Evolutionary conservation across 2,113 vertebrate species (phyloP).

Genomic region (Stigmatopora nigra): DNA sequence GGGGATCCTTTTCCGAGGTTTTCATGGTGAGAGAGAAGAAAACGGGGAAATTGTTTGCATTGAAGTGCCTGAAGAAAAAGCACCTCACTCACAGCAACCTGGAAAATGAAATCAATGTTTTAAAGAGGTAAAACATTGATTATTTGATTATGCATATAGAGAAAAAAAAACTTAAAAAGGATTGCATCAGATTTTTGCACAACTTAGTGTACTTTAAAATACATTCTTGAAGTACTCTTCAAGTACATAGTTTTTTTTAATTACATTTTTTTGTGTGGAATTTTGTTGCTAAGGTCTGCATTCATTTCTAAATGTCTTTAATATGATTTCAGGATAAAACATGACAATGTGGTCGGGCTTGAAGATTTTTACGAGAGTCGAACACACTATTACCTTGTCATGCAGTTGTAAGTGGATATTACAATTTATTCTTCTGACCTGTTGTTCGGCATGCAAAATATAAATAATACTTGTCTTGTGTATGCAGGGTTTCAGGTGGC

Average conservation of each 20-base stretch:
- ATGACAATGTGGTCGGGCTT: constrained; percentile 87
- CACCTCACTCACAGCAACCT: constrained; percentile 79
- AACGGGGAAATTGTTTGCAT: constrained; percentile 81
- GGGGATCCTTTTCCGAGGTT: constrained; percentile 91
- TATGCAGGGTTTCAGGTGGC: constrained; percentile 83
- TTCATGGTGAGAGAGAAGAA: constrained; percentile 84
- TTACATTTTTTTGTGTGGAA: not conserved
- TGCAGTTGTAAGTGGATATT: constrained; percentile 85
- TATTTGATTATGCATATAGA: not conserved
- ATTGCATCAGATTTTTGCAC: too few relatives aligned
- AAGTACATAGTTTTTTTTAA: not conserved
- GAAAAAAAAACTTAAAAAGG: not conserved
- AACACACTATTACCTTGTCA: constrained; percentile 92
- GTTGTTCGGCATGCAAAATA: not conserved
- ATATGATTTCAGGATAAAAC: constrained; percentile 80
- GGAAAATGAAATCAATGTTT: constrained; percentile 88
- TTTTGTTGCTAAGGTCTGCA: not conserved
- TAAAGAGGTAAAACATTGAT: constrained; percentile 79
- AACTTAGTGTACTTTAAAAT: too few relatives aligned
- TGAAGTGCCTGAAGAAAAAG: constrained; percentile 93
- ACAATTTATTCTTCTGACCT: not conserved
- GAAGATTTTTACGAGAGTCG: constrained; percentile 91
- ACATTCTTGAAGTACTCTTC: too few relatives aligned
- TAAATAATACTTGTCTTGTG: not conserved
- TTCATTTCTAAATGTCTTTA: constrained; percentile 3